A percentile compares a stretch with the other conserved stretches of the same genome.
These are phyloP conservation scores for Glyptemys insculpta DNA, from an alignment of 2,797 vertebrate species.

Conservation along the genomic window DNA sequence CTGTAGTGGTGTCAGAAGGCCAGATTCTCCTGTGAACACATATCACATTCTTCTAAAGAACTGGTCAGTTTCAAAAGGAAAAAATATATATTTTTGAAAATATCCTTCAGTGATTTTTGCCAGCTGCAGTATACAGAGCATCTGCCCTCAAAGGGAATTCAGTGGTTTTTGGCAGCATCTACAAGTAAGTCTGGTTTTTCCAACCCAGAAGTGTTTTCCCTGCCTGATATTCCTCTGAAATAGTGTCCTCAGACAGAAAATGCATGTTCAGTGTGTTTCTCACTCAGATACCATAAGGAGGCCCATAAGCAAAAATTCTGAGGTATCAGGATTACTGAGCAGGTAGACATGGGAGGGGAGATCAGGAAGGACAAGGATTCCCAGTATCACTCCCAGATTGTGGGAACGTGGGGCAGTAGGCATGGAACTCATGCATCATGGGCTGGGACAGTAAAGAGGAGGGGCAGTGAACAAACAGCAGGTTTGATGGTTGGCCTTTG, in stretches of 20 bases:
- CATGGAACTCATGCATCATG: not conserved
- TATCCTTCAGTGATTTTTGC: conserved; percentile 36
- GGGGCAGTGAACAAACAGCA: not conserved
- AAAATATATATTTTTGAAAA: conserved; percentile 63
- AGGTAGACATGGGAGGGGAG: not conserved
- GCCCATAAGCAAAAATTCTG: conserved; percentile 17
- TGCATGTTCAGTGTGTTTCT: conserved; percentile 55
- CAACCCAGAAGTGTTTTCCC: conserved; percentile 53
- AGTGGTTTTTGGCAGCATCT: conserved; percentile 62
- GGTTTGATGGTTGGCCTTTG: not conserved
- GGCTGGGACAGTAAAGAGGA: not conserved
- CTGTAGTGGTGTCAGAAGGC: not conserved
- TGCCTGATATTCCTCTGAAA: conserved; percentile 70
- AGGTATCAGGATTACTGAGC: not conserved
- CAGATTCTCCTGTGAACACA: conserved; percentile 31
- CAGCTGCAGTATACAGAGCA: conserved; percentile 60
- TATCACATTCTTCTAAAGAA: conserved; percentile 59
- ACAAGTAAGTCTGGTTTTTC: conserved; percentile 67
- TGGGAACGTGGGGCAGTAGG: not conserved
- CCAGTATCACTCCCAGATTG: not conserved
- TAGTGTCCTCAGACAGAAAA: conserved; percentile 69
- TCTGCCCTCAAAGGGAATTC: conserved; percentile 66
- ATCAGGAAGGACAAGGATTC: not conserved
- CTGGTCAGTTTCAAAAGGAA: conserved; percentile 37
- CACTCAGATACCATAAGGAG: conserved; percentile 16